Conservation (phyloP, 1,140 invertebrate genomes). For the Ptiloglossa arizonensis region DNA sequence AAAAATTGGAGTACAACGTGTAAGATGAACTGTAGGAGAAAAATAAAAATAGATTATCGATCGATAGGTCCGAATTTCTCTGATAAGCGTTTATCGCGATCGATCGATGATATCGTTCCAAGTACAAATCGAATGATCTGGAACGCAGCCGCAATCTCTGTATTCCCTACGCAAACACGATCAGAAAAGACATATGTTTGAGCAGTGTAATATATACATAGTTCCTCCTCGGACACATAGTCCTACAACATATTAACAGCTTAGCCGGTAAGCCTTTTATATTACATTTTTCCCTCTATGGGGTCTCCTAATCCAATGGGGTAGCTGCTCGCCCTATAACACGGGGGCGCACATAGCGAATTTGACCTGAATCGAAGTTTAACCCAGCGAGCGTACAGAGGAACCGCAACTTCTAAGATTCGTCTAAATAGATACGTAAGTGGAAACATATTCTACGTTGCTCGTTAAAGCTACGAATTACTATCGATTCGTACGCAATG, state of each 20-base stretch:
- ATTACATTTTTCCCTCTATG: slow-evolving; percentile 83
- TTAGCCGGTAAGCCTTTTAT: slow-evolving; percentile 82
- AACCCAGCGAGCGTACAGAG: slow-evolving; percentile 47
- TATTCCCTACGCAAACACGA: slow-evolving; percentile 50
- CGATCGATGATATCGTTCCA: background rate
- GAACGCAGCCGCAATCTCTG: slow-evolving; percentile 39
- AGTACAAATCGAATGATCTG: slow-evolving; percentile 40
- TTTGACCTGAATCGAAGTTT: slow-evolving; percentile 59
- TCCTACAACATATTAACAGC: slow-evolving; percentile 82
- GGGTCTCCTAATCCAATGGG: slow-evolving; percentile 81
- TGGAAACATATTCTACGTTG: background rate
- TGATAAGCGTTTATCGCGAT: too few relatives aligned
- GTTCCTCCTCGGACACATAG: slow-evolving; percentile 72
- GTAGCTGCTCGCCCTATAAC: slow-evolving; percentile 61
- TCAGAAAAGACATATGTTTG: slow-evolving; percentile 77
- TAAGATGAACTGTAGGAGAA: too few relatives aligned
- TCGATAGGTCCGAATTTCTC: too few relatives aligned
- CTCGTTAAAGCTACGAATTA: background rate
- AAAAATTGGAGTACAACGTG: too few relatives aligned
- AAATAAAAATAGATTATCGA: too few relatives aligned
- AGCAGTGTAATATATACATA: slow-evolving; percentile 78
- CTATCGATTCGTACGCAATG: too few relatives aligned
- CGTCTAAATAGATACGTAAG: background rate
- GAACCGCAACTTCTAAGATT: slow-evolving; percentile 18
- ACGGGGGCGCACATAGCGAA: slow-evolving; percentile 54